A percentile compares a stretch with the other conserved stretches of the same genome.
phyloP scores from a whole-genome alignment of 1,140 invertebrate genomes.

The Drosophila tani region DNA sequence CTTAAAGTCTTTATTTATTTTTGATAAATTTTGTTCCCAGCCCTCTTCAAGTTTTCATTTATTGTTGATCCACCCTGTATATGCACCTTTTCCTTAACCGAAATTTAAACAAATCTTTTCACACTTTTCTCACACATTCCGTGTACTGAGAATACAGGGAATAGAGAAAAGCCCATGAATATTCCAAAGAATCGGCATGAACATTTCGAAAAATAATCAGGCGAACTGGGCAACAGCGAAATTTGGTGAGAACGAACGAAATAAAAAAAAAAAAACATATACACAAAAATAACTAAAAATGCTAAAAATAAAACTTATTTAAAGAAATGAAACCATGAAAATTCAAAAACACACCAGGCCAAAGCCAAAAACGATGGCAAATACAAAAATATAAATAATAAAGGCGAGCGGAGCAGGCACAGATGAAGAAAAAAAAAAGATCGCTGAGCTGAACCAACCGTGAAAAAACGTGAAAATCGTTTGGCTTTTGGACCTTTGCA shows the following conservation, averaged over 20 bases:
- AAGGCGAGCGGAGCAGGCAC: constrained; percentile 33
- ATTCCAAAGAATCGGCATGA: constrained; percentile 70
- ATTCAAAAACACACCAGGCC: constrained; percentile 71
- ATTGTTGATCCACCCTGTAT: constrained; percentile 8
- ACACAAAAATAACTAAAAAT: constrained; percentile 81
- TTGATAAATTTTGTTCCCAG: neutral
- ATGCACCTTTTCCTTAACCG: constrained; percentile 28
- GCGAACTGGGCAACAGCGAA: constrained; percentile 46
- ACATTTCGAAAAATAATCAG: constrained; percentile 68
- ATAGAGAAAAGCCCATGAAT: constrained; percentile 52
- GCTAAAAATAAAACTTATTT: constrained; percentile 83
- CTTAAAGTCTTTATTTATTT: neutral
- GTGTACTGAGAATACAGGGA: constrained; percentile 26
- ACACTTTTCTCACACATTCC: constrained; percentile 25
- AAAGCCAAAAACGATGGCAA: constrained; percentile 70
- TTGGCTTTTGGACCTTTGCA: constrained; percentile 52
- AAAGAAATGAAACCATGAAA: constrained; percentile 83
- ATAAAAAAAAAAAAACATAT: constrained; percentile 64
- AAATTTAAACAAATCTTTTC: constrained; percentile 47
- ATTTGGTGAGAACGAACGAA: constrained; percentile 54
- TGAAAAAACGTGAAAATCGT: constrained; percentile 24
- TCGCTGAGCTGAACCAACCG: constrained; percentile 32
- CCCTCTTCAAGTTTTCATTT: neutral
- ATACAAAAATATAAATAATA: constrained; percentile 78
- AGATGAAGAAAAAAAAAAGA: constrained; percentile 15